Conservation (phyloP, 2,888 invertebrate species). For the Tipula lateralis region DNA sequence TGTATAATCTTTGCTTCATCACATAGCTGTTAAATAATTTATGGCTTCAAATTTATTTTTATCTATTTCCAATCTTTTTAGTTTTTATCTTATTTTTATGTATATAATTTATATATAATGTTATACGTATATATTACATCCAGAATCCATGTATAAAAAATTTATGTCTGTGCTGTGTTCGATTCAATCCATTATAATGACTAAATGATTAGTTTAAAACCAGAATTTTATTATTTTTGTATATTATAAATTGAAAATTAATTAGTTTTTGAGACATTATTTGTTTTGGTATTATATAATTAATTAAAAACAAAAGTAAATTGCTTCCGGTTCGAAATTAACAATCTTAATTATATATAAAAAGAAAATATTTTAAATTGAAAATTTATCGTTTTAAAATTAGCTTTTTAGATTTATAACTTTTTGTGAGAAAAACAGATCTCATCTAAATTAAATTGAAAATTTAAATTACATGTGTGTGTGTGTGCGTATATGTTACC, state of each 20-base stretch:
- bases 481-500: background rate
- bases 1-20: background rate
- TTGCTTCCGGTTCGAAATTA: background rate
- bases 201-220: conserved; percentile 9
- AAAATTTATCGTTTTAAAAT: conserved; percentile 11
- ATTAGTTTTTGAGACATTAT: conserved; percentile 19
- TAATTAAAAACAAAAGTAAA: background rate
- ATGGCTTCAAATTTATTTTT: background rate
- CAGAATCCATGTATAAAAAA: no score
- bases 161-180: background rate
- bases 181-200: background rate
- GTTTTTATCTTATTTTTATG: background rate
- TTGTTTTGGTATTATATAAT: background rate
- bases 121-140: background rate
- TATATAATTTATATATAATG: background rate
- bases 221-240: background rate
- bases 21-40: background rate
- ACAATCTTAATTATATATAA: background rate
- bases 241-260: background rate
- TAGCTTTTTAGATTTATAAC: background rate
- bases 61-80: background rate
- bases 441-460: background rate
- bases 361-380: background rate
- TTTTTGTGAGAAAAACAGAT: background rate
- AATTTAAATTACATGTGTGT: background rate